A percentile compares a stretch with the other conserved stretches of the same genome.
phyloP scores from a whole-genome alignment of 1,140 invertebrate species.

The Antheraea mylitta region DNA sequence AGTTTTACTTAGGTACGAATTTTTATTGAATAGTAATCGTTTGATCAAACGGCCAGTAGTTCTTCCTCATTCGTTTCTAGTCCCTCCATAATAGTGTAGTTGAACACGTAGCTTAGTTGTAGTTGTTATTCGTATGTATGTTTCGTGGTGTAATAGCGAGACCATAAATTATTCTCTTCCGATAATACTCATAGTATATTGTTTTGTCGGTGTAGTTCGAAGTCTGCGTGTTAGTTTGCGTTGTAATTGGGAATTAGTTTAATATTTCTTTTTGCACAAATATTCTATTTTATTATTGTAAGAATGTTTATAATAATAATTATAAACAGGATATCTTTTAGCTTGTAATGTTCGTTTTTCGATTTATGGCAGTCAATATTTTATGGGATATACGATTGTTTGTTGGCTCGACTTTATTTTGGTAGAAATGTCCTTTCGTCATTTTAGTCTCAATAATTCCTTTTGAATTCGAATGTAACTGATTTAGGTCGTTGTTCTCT shows the following conservation, averaged over 20 bases:
- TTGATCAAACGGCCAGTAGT: slow-evolving; percentile 28
- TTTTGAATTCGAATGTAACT: no score
- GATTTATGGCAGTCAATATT: no score
- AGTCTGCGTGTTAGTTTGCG: slow-evolving; percentile 4
- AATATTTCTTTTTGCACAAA: not conserved
- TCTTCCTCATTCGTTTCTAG: slow-evolving; percentile 33
- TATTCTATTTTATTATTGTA: not conserved
- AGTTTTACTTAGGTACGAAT: no score
- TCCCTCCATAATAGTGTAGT: slow-evolving; percentile 58
- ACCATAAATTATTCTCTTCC: slow-evolving; percentile 61
- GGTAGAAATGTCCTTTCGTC: no score
- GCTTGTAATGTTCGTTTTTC: not conserved
- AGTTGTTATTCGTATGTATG: slow-evolving; percentile 48
- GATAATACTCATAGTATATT: slow-evolving; percentile 50
- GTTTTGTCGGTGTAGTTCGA: slow-evolving; percentile 54
- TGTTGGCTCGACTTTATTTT: no score
- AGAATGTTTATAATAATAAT: not conserved
- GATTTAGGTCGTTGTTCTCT: no score
- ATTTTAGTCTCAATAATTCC: no score
- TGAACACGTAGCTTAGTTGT: slow-evolving; percentile 30
- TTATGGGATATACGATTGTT: no score
- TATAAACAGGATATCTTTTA: not conserved
- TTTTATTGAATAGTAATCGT: no score
- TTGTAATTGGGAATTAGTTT: not conserved
- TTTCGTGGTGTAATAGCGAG: slow-evolving; percentile 60